phyloP scores from a whole-genome alignment of 2,797 vertebrate genomes.

The Danio kyathit region DNA sequence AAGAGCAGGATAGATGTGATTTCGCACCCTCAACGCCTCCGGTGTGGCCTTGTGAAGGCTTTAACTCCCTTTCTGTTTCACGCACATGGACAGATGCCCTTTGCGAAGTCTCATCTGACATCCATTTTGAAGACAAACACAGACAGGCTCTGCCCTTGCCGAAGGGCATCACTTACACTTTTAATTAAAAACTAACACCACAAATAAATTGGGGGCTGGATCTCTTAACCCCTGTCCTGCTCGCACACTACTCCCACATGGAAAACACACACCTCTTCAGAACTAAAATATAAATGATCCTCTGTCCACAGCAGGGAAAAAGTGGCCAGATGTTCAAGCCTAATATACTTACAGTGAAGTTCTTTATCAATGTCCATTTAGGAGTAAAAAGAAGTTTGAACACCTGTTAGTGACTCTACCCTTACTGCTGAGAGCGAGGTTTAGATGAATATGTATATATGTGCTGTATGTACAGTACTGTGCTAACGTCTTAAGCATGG shows the following conservation, averaged over 20 bases:
- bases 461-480: too few relatives aligned
- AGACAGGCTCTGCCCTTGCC: conserved; percentile 39
- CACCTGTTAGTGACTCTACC: too few relatives aligned
- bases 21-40: conserved; percentile 70
- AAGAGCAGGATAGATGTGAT: conserved; percentile 49
- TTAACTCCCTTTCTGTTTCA: neutral
- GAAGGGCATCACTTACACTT: conserved; percentile 73
- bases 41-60: conserved; percentile 13
- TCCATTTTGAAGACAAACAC: conserved; percentile 60
- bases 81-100: conserved; percentile 36
- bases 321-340: too few relatives aligned
- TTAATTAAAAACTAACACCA: conserved; percentile 82
- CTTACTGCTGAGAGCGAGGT: too few relatives aligned
- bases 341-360: too few relatives aligned
- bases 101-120: neutral
- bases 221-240: conserved; percentile 59
- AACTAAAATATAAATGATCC: neutral
- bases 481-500: too few relatives aligned
- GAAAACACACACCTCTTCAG: conserved; percentile 5
- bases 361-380: too few relatives aligned
- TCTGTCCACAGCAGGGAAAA: too few relatives aligned
- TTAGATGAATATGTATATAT: too few relatives aligned
- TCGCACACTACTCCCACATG: conserved; percentile 23
- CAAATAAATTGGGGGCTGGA: conserved; percentile 71
- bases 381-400: too few relatives aligned